phyloP scores from a whole-genome alignment of 2,888 invertebrate genomes.

The Acronicta psi region DNA sequence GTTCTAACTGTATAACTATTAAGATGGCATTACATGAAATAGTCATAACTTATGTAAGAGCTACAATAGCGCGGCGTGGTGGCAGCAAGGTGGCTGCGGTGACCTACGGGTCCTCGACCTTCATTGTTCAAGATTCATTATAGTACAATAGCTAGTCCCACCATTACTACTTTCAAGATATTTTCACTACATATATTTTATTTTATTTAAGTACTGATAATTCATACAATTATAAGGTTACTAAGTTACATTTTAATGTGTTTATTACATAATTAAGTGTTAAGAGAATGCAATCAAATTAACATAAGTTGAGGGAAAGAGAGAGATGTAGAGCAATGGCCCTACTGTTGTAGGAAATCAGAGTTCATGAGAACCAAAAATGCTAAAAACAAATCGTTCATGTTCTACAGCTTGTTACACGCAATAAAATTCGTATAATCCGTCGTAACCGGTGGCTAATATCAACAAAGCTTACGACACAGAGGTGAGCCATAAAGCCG shows the following conservation, averaged over 20 bases:
- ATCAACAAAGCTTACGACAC: slow-evolving; percentile 66
- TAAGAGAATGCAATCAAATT: slow-evolving; percentile 3
- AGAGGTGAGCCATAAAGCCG: slow-evolving; percentile 57
- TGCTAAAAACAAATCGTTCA: slow-evolving; percentile 46
- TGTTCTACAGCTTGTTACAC: slow-evolving; percentile 61
- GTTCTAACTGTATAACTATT: slow-evolving; percentile 15
- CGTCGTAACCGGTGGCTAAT: slow-evolving; percentile 64
- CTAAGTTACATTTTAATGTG: neutral
- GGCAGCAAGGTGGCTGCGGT: slow-evolving; percentile 72
- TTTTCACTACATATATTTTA: slow-evolving; percentile 33
- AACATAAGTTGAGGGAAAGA: slow-evolving; percentile 11
- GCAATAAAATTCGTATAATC: slow-evolving; percentile 65
- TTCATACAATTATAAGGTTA: neutral
- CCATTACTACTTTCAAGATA: slow-evolving; percentile 57
- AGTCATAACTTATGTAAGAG: slow-evolving; percentile 56
- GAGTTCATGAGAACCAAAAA: slow-evolving; percentile 45
- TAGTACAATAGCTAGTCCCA: slow-evolving; percentile 75
- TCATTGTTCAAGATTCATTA: slow-evolving; percentile 84
- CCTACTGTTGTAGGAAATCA: slow-evolving; percentile 34
- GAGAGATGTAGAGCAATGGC: slow-evolving; percentile 38
- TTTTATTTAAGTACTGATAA: neutral
- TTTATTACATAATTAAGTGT: neutral
- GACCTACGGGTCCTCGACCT: slow-evolving; percentile 85
- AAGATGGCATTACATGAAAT: slow-evolving; percentile 38
- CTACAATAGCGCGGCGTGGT: slow-evolving; percentile 57